Evolutionary conservation across 2,797 vertebrate genomes (phyloP), one percentile per base, ranked within the genome.

Genomic region (Girardinus metallicus): DNA sequence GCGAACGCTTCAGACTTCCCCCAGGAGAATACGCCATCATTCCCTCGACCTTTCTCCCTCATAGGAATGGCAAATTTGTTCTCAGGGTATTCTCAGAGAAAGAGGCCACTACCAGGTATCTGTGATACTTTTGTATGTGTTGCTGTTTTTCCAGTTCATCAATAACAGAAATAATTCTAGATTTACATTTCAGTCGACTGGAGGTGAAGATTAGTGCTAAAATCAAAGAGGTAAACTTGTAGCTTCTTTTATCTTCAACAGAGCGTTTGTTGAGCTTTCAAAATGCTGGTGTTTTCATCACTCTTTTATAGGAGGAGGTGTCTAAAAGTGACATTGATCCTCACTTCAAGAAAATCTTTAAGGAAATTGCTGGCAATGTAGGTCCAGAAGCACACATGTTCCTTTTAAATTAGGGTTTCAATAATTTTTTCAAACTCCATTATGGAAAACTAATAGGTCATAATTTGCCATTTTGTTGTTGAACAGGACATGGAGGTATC

Each of bases 401-500:
- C 29, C 44, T 12, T 44, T 21, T 18, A 39, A 74, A 31, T 34
- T 1, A 60, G 12, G 29, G 3, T 1, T 29, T 16, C 36, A 12
- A 71, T 60, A 0, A 4, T 47, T 26, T 31, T 53, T 71, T 10
- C 49, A 36, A 74, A 44, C 1, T 31, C 2, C 5, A 29, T 49
- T 47, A 64, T 46, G 21, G 5, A 8, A 62, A 70, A 7, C 6
- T 73, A 23, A 23, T 11, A 72, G 0, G 0, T 29, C 64, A 43
- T 71, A 36, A 74, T 64, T 13, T 49, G 1, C 41, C 12, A 2
- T 75, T 73, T 83, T 62, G 13, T 62, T 34, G 77, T 73, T 80
- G 78, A 81, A 73, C 21, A 96, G 98, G 97, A 98, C 55, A 95
- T 93, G 0, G 97, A 99, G 91, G 95, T 99, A 51, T 97, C 97